A percentile compares a stretch with the other conserved stretches of the same genome.
Conservation (phyloP, 2,797 vertebrate genomes). For the Sebastes trivittatus region DNA sequence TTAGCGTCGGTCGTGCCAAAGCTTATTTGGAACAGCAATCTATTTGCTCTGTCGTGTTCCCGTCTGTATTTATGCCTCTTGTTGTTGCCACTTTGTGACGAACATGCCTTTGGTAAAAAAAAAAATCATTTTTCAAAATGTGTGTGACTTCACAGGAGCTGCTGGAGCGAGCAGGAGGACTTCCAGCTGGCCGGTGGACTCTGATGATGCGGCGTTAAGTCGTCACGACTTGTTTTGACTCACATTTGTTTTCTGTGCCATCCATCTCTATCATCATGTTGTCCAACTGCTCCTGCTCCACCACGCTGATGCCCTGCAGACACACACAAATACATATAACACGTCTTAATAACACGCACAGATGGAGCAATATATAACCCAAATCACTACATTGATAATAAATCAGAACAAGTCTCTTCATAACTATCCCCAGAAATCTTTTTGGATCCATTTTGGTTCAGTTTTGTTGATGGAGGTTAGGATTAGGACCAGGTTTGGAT, state of each 20-base stretch:
- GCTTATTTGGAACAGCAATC: background rate
- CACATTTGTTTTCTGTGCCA: conserved; percentile 96
- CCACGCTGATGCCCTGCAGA: conserved; percentile 81
- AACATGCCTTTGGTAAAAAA: background rate
- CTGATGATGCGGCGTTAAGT: background rate
- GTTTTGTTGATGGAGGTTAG: background rate
- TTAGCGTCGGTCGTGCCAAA: conserved; percentile 2
- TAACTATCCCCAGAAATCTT: background rate
- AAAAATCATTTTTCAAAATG: background rate
- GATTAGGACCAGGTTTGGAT: background rate
- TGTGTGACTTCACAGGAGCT: background rate
- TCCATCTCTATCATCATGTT: conserved; percentile 96
- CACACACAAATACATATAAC: background rate
- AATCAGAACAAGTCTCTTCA: background rate
- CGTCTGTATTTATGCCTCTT: conserved; percentile 24
- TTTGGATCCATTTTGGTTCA: background rate
- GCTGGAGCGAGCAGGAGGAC: background rate
- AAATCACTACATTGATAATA: background rate
- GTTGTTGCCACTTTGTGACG: background rate
- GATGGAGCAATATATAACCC: too few relatives aligned
- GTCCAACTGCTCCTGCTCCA: conserved; percentile 95
- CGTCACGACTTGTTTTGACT: conserved; percentile 60
- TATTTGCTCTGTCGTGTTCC: background rate
- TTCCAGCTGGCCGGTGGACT: conserved; percentile 22
- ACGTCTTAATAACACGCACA: background rate